These are phyloP conservation scores for Eristalis intricaria DNA, from an alignment of 2,888 invertebrate genomes.

Conservation along the genomic window DNA sequence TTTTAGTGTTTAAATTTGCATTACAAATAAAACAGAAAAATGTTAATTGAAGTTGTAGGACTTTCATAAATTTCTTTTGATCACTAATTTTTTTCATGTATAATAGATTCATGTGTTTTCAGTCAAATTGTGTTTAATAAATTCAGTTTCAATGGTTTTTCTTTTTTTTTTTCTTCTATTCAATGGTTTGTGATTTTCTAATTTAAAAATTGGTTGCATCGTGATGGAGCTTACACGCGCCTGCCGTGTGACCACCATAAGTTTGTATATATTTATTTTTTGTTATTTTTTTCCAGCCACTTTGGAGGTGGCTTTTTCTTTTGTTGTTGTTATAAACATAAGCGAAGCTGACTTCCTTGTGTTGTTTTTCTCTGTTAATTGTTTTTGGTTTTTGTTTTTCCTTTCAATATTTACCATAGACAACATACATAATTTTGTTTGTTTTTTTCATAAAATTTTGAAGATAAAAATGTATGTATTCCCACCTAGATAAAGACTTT, in stretches of 20 bases:
- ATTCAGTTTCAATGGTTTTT: conserved; percentile 54
- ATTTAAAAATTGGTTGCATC: conserved; percentile 63
- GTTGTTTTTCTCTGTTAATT: conserved; percentile 3
- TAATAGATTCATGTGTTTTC: conserved; percentile 52
- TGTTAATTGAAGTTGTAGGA: conserved; percentile 72
- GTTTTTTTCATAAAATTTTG: conserved; percentile 13
- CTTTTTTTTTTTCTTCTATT: conserved; percentile 21
- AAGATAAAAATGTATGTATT: conserved; percentile 55
- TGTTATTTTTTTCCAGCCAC: neutral
- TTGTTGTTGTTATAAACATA: conserved; percentile 15
- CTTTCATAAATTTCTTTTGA: conserved; percentile 65
- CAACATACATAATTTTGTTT: neutral
- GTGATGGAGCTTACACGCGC: conserved; percentile 40
- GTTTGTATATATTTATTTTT: conserved; percentile 4
- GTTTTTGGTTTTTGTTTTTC: too few species aligned
- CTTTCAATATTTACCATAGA: conserved; percentile 52
- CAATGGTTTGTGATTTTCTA: conserved; percentile 49
- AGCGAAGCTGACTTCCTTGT: conserved; percentile 39
- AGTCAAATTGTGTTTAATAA: conserved; percentile 72
- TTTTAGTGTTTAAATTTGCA: conserved; percentile 32
- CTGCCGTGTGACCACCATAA: conserved; percentile 17
- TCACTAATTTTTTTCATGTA: conserved; percentile 52
- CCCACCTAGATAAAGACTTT: conserved; percentile 39
- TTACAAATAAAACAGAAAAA: conserved; percentile 18
- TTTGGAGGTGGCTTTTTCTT: neutral